phyloP scores from a whole-genome alignment of 1,140 invertebrate species.

The Magallana ariakensis region DNA sequence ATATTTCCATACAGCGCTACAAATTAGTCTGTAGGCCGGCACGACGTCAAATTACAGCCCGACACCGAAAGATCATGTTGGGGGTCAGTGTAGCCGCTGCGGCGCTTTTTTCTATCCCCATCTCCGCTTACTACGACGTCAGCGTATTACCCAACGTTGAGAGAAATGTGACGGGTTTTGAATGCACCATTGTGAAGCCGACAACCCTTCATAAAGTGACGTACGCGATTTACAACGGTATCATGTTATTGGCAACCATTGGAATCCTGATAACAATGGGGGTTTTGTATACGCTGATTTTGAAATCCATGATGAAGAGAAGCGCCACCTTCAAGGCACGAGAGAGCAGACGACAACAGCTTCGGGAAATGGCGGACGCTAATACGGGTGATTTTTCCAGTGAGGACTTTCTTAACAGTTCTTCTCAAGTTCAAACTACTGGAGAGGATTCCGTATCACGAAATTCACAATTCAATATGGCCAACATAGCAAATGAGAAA shows the following conservation, averaged over 20 bases:
- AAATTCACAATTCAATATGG: neutral
- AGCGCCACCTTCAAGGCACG: slow-evolving; percentile 36
- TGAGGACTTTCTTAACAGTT: neutral
- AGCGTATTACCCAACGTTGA: neutral
- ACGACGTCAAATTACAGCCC: slow-evolving; percentile 28
- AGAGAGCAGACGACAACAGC: neutral
- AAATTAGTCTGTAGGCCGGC: slow-evolving; percentile 49
- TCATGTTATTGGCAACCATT: neutral
- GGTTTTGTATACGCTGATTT: slow-evolving; percentile 29
- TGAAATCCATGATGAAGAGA: slow-evolving; percentile 28
- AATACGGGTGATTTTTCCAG: neutral
- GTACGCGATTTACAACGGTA: neutral
- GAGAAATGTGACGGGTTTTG: slow-evolving; percentile 30
- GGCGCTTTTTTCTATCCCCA: neutral
- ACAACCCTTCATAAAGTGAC: neutral
- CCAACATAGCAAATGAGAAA: neutral
- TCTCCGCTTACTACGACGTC: neutral
- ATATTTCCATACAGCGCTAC: slow-evolving; percentile 51
- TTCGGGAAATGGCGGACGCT: neutral
- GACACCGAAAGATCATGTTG: slow-evolving; percentile 38
- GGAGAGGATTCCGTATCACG: neutral
- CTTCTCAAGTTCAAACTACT: neutral
- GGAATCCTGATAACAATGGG: slow-evolving; percentile 13
- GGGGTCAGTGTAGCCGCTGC: slow-evolving; percentile 18
- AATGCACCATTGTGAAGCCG: neutral